A percentile compares a stretch with the other conserved stretches of the same genome.
Conservation (phyloP, 2,797 vertebrate species). For the Siniperca obscura region DNA sequence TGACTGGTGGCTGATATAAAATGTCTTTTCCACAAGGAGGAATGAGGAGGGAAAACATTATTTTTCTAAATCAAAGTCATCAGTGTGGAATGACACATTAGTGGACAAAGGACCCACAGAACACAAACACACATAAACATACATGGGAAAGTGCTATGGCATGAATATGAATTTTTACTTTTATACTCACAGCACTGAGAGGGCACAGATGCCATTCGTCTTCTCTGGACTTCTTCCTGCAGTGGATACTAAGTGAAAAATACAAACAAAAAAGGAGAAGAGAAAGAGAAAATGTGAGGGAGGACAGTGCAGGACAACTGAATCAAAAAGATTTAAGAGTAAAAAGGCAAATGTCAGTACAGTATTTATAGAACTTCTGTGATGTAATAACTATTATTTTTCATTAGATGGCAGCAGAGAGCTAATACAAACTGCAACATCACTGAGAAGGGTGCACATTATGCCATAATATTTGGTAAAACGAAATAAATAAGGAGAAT, state of each 20-base stretch:
- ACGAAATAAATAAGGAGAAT: background rate
- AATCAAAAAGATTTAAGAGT: background rate
- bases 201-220: conserved; percentile 85
- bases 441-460: background rate
- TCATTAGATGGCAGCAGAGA: conserved; percentile 63
- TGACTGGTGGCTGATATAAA: background rate
- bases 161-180: background rate
- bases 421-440: background rate
- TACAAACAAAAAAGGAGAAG: background rate
- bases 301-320: background rate
- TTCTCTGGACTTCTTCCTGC: conserved; percentile 87
- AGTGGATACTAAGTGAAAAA: conserved; percentile 83
- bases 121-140: background rate
- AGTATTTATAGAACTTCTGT: background rate
- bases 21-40: background rate
- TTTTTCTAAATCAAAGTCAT: background rate
- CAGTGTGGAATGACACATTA: background rate
- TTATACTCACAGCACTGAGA: conserved; percentile 96
- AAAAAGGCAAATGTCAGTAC: background rate
- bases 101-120: background rate
- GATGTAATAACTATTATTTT: background rate
- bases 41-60: background rate
- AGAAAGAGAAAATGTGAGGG: background rate
- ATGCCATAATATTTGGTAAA: background rate
- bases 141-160: background rate